Conservation (phyloP, 2,797 vertebrate genomes). For the Sternotherus odoratus region DNA sequence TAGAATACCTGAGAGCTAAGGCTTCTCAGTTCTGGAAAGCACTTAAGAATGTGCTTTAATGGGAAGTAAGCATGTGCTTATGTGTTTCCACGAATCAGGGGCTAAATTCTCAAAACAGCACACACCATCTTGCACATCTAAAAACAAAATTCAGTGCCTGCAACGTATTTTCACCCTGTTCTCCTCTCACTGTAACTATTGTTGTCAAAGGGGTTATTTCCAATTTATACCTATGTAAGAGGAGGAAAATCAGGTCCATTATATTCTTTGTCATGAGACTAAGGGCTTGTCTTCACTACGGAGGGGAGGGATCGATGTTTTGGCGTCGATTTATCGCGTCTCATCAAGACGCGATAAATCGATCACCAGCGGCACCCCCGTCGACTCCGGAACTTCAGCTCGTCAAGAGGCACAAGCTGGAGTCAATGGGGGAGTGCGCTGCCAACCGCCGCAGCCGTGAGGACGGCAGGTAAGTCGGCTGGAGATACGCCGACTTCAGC, state of each 20-base stretch:
- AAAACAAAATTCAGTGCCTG: background rate
- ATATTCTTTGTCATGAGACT: background rate
- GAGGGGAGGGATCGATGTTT: too few species aligned
- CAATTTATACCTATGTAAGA: background rate
- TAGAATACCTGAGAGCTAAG: background rate
- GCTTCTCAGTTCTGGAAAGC: background rate
- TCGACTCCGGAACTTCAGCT: too few species aligned
- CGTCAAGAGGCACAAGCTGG: too few species aligned
- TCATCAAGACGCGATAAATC: too few species aligned
- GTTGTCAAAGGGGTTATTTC: conserved; percentile 5
- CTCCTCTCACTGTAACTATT: background rate
- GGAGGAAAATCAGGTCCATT: conserved; percentile 12
- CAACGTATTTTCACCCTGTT: background rate
- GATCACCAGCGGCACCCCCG: too few species aligned
- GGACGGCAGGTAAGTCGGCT: too few species aligned
- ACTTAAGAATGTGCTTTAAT: background rate
- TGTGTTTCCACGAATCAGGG: background rate
- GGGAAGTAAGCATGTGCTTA: background rate
- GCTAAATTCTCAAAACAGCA: background rate
- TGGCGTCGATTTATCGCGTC: too few species aligned
- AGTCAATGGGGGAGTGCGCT: too few species aligned
- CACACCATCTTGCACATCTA: accelerated
- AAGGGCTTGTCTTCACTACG: too few species aligned
- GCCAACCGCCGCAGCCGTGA: too few species aligned
- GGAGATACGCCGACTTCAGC: too few species aligned